Base-by-base conservation (phyloP, 2,113 vertebrate species). In the Poecilia latipinna region DNA sequence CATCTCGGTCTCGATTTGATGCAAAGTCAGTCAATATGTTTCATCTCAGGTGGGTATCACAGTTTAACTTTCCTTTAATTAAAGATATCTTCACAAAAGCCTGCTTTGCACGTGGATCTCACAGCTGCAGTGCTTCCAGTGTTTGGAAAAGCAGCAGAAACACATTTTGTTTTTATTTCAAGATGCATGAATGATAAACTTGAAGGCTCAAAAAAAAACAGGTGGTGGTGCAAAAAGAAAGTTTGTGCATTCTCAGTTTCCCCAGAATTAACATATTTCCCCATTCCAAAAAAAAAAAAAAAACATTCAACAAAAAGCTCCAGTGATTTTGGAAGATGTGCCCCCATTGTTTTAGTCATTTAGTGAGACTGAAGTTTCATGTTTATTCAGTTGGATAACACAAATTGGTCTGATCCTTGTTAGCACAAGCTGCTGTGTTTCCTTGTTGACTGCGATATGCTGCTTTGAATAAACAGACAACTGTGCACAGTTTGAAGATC, bases 1-100 rank as follows among this genome's bases (percentile, higher is more conserved):
- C 13, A 24, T 82, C 82, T 78, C 39, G 65, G 65, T 74, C 65
- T 69, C 75, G 68, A 64, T 61, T 73, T 79, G 78, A 77, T 73
- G 44, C 71, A 74, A 76, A 88, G 83, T 72, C 71, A 72, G 82
- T 88, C 86, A 67, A 75, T 85, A 70, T 66, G 73, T 65, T 88
- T 84, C 76, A 77, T 77, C 70, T 70, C 66, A 75, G 79, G 74
- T 61, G 12, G 12, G 13, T 44, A 8, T 76, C 31, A 10, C 70
- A 63, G 75, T 79, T 88, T 61, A 77, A 65, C 75, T 75, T 79
- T 31, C 22, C 68, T 64, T 68, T 76, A 83, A 77, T 82, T 75
- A 88, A 71, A 74, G 51, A 82, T 80, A 83, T 48, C 35, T 51
- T 72, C 22, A 82, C 81, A 60, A 80, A 82, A 81, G 10, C 42